These are phyloP conservation scores for Lochmaea crataegi DNA, from an alignment of 2,888 invertebrate species.

Conservation along the genomic window DNA sequence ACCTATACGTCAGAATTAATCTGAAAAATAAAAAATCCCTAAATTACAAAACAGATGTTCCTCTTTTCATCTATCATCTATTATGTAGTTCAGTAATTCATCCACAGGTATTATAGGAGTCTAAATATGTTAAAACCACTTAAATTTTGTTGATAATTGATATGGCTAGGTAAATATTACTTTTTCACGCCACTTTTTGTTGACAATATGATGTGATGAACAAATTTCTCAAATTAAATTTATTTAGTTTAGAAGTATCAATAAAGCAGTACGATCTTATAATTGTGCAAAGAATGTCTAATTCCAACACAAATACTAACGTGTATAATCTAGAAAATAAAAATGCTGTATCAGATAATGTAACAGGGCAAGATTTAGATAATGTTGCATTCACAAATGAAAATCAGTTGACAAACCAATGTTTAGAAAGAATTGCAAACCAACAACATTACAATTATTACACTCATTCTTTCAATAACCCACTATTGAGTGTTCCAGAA, in stretches of 20 bases:
- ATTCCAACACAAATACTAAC: constrained; percentile 3
- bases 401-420: not conserved
- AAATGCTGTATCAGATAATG: constrained; percentile 10
- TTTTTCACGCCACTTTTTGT: not conserved
- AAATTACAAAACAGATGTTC: not conserved
- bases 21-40: not conserved
- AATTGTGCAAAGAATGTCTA: constrained; percentile 27
- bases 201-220: constrained; percentile 24
- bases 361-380: constrained; percentile 11
- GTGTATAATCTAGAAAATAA: constrained; percentile 9
- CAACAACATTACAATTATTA: not conserved
- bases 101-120: not conserved
- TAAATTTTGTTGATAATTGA: not conserved
- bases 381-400: not conserved
- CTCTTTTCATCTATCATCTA: not conserved
- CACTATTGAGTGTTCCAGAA: not conserved
- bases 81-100: too few relatives aligned
- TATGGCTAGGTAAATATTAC: constrained; percentile 9
- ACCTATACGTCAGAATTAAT: not conserved
- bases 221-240: constrained; percentile 23
- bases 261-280: constrained; percentile 24
- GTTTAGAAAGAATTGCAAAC: not conserved
- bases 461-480: not conserved
- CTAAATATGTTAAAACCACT: not conserved
- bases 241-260: constrained; percentile 24